A percentile compares a stretch with the other conserved stretches of the same genome.
Conservation (phyloP, 2,888 invertebrate genomes). For the Pherbina coryleti region DNA sequence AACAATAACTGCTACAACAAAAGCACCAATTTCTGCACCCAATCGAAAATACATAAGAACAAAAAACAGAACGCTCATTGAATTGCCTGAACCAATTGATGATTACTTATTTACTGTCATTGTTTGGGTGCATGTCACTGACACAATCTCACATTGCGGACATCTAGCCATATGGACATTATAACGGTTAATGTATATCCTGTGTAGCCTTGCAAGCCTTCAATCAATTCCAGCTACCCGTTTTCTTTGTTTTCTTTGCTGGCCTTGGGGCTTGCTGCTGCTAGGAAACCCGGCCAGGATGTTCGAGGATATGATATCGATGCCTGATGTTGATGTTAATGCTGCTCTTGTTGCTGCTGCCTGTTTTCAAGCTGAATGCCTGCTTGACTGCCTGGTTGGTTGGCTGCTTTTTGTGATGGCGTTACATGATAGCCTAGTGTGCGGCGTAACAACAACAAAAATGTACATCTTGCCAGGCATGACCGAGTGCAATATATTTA, state of each 20-base stretch:
- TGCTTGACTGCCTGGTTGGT: too few relatives aligned
- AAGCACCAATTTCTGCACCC: neutral
- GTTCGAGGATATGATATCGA: neutral
- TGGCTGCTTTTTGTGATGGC: neutral
- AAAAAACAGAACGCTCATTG: neutral
- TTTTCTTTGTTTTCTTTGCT: neutral
- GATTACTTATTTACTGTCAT: neutral
- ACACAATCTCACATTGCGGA: neutral
- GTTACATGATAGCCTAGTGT: neutral
- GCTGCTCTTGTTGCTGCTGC: neutral
- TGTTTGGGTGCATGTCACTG: neutral
- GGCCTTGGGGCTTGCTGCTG: neutral
- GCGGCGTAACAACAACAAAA: neutral
- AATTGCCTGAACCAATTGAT: neutral
- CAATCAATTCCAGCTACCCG: neutral
- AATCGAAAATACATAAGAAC: too few relatives aligned
- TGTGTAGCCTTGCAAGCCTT: neutral
- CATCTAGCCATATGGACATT: neutral
- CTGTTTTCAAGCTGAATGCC: neutral
- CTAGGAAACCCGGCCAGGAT: too few relatives aligned
- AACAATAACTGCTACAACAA: neutral
- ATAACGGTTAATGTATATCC: neutral
- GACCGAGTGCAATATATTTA: constrained; percentile 18
- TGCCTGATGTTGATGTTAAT: neutral
- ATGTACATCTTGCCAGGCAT: constrained; percentile 5